A percentile compares a stretch with the other conserved stretches of the same genome.
Conservation (phyloP, 2,888 invertebrate genomes). For the Uropetala carovei region DNA sequence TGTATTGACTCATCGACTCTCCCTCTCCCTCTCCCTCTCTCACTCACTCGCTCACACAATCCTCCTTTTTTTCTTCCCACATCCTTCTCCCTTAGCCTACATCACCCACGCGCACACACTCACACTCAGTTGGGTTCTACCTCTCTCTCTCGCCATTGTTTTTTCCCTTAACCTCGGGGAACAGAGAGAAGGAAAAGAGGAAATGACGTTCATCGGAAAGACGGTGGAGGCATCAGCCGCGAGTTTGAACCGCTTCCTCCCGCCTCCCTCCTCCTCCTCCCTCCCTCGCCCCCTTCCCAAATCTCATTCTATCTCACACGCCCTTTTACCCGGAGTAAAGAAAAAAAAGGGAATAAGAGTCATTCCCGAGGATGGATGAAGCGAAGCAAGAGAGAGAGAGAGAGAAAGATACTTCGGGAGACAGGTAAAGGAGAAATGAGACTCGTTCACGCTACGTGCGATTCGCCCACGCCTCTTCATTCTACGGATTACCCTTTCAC, state of each 20-base stretch:
- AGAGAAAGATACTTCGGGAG: background rate
- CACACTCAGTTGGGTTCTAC: background rate
- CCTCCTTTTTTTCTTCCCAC: background rate
- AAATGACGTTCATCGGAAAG: slow-evolving; percentile 39
- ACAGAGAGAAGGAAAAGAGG: background rate
- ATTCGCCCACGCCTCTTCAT: background rate
- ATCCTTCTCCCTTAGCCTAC: background rate
- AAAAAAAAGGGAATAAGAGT: background rate
- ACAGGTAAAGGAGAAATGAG: background rate
- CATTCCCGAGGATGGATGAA: background rate
- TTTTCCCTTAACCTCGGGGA: background rate
- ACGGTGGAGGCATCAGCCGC: background rate
- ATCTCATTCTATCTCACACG: background rate
- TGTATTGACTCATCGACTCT: too few species aligned
- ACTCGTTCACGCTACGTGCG: background rate
- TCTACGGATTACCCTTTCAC: background rate
- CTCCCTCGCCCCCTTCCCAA: background rate
- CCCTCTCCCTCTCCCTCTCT: too few species aligned
- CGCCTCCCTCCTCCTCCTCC: background rate
- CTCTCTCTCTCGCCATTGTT: background rate
- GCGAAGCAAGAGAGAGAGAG: background rate
- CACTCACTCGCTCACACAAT: too few species aligned
- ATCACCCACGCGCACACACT: background rate
- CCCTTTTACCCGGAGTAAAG: background rate
- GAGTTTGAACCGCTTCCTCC: background rate